phyloP scores from a whole-genome alignment of 2,113 vertebrate genomes.

The Urocolius indicus region DNA sequence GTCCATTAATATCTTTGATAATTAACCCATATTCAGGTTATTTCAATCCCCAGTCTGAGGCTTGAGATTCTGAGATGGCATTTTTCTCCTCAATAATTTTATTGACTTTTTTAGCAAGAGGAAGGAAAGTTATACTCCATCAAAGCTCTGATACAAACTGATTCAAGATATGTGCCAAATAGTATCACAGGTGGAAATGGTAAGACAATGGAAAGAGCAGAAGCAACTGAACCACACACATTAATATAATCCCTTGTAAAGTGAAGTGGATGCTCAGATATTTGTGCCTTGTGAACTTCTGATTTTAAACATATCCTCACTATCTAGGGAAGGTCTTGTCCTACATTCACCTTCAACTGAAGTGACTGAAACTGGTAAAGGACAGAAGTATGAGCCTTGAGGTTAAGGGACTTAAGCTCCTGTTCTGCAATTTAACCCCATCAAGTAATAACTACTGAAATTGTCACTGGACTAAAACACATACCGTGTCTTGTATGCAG shows the following conservation, averaged over 20 bases:
- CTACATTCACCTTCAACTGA: neutral
- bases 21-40: neutral
- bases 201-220: neutral
- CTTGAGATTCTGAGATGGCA: neutral
- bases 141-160: neutral
- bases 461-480: neutral
- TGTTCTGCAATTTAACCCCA: neutral
- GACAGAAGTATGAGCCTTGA: neutral
- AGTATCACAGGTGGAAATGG: neutral
- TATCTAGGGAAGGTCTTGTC: neutral
- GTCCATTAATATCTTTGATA: neutral
- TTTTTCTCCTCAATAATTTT: accelerated
- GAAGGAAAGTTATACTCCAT: neutral
- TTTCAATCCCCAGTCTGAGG: neutral
- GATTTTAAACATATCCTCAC: neutral
- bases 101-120: neutral
- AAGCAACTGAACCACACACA: neutral
- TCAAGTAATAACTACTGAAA: neutral
- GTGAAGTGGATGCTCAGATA: neutral
- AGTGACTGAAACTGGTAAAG: neutral
- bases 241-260: neutral
- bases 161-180: neutral
- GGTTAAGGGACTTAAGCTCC: neutral
- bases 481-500: accelerated
- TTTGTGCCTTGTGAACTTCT: neutral